A percentile compares a stretch with the other conserved stretches of the same genome.
phyloP scores from a whole-genome alignment of 2,113 vertebrate genomes.

The Parotia lawesii region DNA sequence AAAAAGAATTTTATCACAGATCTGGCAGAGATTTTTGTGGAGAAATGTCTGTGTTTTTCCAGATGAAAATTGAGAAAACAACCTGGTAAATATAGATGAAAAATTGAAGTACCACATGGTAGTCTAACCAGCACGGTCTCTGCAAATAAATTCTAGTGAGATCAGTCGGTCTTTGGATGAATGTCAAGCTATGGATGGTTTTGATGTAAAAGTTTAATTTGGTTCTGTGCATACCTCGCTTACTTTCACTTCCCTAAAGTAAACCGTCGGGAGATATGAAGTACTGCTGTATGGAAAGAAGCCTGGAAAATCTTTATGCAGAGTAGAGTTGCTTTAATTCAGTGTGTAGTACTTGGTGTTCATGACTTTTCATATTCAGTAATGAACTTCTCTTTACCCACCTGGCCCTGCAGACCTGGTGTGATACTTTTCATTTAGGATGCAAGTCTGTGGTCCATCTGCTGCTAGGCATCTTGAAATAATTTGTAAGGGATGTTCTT shows the following conservation, averaged over 20 bases:
- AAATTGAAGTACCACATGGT: background rate
- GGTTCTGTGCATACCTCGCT: background rate
- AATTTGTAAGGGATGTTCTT: background rate
- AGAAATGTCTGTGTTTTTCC: background rate
- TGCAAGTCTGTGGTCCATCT: background rate
- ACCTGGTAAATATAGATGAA: background rate
- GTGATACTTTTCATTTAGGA: background rate
- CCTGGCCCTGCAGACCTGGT: background rate
- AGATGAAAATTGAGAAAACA: background rate
- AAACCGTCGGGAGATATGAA: background rate
- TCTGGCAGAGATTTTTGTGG: background rate
- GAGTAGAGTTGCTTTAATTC: background rate
- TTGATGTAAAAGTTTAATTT: conserved; percentile 11
- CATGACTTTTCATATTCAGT: background rate
- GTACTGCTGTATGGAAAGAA: background rate
- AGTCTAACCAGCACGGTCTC: background rate
- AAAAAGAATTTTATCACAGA: background rate
- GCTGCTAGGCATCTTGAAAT: background rate
- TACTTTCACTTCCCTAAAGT: background rate
- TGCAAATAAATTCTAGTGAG: background rate
- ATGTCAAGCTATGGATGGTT: background rate
- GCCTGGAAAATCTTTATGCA: background rate
- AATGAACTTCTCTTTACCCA: background rate
- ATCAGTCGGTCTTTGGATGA: background rate
- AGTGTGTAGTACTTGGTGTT: background rate